Conservation (phyloP, 64 coral and sea anemone species). For the Pocillopora damicornis region DNA sequence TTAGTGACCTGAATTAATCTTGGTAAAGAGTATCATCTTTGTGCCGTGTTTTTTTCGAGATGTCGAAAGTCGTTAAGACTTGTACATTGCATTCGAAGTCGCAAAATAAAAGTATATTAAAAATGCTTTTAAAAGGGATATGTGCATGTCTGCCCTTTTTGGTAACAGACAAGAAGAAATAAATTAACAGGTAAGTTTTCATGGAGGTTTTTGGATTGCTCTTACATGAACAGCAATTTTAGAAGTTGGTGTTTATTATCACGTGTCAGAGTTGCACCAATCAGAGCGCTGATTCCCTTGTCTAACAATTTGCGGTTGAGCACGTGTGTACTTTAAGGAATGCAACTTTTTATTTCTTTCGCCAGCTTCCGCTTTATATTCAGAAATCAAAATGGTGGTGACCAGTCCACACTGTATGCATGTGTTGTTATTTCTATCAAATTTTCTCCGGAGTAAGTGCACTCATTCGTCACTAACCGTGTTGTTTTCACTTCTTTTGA, state of each 20-base stretch:
- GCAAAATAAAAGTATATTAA: not conserved
- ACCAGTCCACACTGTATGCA: not conserved
- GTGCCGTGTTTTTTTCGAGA: not conserved
- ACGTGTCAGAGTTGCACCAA: not conserved
- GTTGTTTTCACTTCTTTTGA: not conserved
- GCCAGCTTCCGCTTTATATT: not conserved
- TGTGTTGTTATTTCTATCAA: not conserved
- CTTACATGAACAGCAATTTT: not conserved
- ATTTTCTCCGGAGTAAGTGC: not conserved
- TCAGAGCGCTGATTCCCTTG: not conserved
- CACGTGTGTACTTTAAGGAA: not conserved
- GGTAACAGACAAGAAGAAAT: not conserved
- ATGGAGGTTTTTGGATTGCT: not conserved
- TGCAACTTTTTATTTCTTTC: not conserved
- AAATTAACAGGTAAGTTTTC: not conserved
- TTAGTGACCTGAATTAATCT: too few species aligned
- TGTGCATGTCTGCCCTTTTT: not conserved
- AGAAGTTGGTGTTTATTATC: not conserved
- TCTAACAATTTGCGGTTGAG: not conserved
- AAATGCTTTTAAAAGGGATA: not conserved
- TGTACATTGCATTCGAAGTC: not conserved
- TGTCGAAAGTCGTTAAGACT: not conserved
- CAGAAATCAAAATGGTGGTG: conserved; percentile 3
- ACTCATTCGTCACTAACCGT: not conserved
- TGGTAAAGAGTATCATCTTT: too few species aligned